These are phyloP conservation scores for Acomys russatus DNA, from an alignment of 2,797 vertebrate species.

Conservation along the genomic window DNA sequence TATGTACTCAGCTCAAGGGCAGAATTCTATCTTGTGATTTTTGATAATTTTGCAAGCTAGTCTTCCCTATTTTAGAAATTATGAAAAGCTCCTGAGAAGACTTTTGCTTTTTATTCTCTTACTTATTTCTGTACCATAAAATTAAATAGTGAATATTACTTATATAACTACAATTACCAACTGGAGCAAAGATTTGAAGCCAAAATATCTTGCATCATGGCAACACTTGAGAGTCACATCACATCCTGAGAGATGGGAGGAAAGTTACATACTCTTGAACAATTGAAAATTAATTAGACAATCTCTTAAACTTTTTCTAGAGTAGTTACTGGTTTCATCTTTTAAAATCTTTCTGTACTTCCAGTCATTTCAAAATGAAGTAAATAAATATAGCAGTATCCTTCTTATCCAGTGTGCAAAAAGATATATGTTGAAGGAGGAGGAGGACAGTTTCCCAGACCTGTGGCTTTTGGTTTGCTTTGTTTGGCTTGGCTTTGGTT, in stretches of 20 bases:
- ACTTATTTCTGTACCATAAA: background rate
- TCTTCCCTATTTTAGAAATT: conserved; percentile 15
- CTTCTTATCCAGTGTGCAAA: background rate
- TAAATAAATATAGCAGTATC: background rate
- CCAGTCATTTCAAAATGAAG: conserved; percentile 45
- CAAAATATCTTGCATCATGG: background rate
- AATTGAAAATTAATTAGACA: conserved; percentile 28
- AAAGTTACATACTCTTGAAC: conserved; percentile 41
- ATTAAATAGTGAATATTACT: background rate
- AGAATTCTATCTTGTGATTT: background rate
- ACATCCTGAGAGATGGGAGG: conserved; percentile 17
- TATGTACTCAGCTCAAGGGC: background rate
- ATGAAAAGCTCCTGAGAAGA: background rate
- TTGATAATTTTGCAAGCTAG: background rate
- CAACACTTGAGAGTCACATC: conserved; percentile 24
- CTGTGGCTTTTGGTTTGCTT: background rate
- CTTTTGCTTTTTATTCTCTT: background rate
- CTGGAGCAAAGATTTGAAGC: background rate
- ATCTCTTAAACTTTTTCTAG: background rate
- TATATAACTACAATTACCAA: background rate
- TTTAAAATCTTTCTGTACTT: conserved; percentile 1
- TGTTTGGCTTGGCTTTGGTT: background rate
- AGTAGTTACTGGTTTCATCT: conserved; percentile 45
- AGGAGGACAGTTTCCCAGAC: background rate
- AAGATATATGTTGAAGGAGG: background rate